phyloP scores from a whole-genome alignment of 2,113 vertebrate species.

The Psammodynastes pulverulentus region DNA sequence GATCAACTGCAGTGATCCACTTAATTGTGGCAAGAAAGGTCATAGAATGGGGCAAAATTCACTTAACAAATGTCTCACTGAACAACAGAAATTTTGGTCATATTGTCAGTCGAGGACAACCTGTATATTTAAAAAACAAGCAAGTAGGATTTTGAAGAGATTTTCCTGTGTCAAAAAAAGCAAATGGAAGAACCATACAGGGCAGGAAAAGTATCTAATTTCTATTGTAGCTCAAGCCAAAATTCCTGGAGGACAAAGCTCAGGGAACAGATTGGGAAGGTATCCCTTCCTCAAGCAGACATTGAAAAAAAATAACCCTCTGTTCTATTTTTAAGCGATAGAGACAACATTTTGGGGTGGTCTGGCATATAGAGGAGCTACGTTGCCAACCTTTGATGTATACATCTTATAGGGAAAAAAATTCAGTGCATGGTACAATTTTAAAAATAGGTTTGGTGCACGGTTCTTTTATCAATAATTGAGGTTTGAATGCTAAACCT shows the following conservation, averaged over 20 bases:
- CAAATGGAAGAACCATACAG: neutral
- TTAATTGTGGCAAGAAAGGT: no score
- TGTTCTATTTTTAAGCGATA: neutral
- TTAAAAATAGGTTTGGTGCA: neutral
- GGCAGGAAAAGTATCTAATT: neutral
- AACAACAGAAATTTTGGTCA: no score
- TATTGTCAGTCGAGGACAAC: no score
- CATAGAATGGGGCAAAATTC: no score
- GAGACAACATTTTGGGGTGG: neutral
- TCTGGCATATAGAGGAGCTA: neutral
- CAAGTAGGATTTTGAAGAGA: neutral
- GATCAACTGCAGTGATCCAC: no score
- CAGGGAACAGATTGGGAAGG: neutral
- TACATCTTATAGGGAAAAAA: neutral
- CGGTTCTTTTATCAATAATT: rapidly evolving
- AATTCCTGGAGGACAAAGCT: neutral
- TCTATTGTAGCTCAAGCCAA: neutral
- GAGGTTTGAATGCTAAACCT: neutral
- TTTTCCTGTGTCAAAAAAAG: neutral
- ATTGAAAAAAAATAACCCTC: neutral
- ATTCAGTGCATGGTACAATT: neutral
- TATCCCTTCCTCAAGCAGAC: neutral
- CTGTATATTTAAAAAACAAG: neutral
- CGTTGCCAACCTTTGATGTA: neutral
- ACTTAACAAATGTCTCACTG: no score